Evolutionary conservation across 2,113 vertebrate genomes (phyloP).

Genomic region (Brachyhypopomus occidentalis): DNA sequence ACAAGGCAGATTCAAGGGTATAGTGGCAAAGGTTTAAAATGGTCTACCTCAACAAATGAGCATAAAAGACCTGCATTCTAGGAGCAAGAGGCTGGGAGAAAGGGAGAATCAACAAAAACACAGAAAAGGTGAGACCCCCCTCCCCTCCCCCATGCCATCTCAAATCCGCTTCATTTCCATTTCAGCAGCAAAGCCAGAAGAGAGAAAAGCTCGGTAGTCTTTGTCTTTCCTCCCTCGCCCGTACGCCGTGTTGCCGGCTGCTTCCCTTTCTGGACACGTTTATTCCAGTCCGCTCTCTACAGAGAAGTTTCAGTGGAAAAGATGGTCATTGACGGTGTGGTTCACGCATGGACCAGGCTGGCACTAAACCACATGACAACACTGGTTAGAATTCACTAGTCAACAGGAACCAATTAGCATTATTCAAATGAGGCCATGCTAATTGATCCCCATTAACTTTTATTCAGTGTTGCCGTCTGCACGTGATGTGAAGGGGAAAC

Average conservation of each 20-base stretch:
- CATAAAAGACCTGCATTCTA: slow-evolving; percentile 53
- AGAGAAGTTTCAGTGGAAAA: too few relatives aligned
- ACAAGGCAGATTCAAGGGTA: slow-evolving; percentile 12
- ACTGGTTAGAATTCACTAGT: neutral
- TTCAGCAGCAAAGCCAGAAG: neutral
- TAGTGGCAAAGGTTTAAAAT: neutral
- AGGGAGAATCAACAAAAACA: slow-evolving; percentile 39
- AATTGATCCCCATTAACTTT: neutral
- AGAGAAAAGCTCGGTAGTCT: slow-evolving; percentile 68
- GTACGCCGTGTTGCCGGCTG: neutral
- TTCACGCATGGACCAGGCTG: neutral
- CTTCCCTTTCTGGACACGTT: too few relatives aligned
- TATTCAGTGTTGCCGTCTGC: neutral
- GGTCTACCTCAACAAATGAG: slow-evolving; percentile 27
- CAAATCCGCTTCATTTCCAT: slow-evolving; percentile 56
- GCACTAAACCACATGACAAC: neutral
- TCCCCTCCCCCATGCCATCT: neutral
- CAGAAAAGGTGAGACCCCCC: slow-evolving; percentile 30
- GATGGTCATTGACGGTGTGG: neutral
- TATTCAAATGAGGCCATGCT: neutral
- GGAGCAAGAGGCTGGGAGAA: neutral
- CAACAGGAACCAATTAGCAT: neutral
- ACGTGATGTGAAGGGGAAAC: slow-evolving; percentile 55
- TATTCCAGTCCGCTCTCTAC: too few relatives aligned
- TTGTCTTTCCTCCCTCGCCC: slow-evolving; percentile 40